Base-by-base conservation (phyloP, 1,140 invertebrate genomes). In the Eurosta solidaginis region DNA sequence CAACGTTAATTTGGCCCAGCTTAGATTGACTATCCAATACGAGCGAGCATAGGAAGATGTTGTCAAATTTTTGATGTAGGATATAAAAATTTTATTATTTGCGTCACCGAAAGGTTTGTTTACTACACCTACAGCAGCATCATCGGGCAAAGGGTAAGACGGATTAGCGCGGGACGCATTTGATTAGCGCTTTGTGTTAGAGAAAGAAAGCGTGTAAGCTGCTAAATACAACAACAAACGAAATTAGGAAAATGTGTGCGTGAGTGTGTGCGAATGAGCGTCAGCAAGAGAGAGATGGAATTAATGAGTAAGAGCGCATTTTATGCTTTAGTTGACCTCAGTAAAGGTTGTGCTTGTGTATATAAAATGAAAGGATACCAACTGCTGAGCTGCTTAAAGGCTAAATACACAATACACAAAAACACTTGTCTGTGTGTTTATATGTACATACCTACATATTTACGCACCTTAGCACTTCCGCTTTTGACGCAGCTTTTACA, bases 11-110 rank as follows among this genome's bases (percentile, higher is more conserved):
- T n/a, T n/a, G n/a, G n/a, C n/a, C n/a, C n/a, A n/a, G n/a, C 45
- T n/a, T 14, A 3, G 12, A 7, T 47, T 47, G n/a, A 17, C 14
- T 12, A 47, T 12, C 45, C n/a, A 47, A 14, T 3, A 12, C 20
- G 33, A 7, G 27, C 1, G 33, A 40, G 27, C 59, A 68, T 33
- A 33, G 14, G 59, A 68, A 68, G 27, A 68, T 40, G 33, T 20
- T 68, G 29, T 68, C 33, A 68, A 40, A 40, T 68, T n/a, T n/a
- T 68, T 22, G n/a, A 42, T 68, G 59, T 40, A 17, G 20, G 17
- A 40, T 40, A 40, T 68, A 33, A 68, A 68, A 40, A 68, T 68
- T 68, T 68, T 42, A 68, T 68, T 68, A 68, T 68, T 68, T 68
- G 33, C 59, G 59, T 68, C 59, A 68, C 33, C 59, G 29, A 40